These are phyloP conservation scores for Actinia tenebrosa DNA, from an alignment of 64 coral and sea anemone genomes.

Conservation along the genomic window DNA sequence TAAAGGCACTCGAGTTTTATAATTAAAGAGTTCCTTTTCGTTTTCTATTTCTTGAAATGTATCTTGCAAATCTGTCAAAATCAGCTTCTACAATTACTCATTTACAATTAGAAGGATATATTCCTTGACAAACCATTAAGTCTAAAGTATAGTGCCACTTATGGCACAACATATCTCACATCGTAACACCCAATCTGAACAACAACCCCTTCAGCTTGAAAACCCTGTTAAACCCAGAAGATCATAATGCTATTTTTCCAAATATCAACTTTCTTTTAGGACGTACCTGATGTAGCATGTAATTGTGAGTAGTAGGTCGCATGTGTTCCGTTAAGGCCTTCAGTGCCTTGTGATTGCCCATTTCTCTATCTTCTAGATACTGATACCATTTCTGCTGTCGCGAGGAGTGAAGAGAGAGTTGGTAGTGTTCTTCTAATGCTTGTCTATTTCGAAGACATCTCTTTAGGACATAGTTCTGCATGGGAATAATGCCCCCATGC, in stretches of 20 bases:
- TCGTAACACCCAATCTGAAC: neutral
- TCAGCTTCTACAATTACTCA: neutral
- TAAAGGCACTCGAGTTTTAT: neutral
- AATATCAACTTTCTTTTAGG: neutral
- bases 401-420: constrained; percentile 92
- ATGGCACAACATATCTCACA: neutral
- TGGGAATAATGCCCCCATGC: constrained; percentile 88
- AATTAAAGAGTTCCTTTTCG: neutral
- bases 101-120: neutral
- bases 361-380: constrained; percentile 95
- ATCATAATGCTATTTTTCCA: neutral
- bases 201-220: neutral
- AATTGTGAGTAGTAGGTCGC: constrained; percentile 96
- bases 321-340: constrained; percentile 99
- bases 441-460: constrained; percentile 95
- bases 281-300: constrained; percentile 95
- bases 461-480: constrained; percentile 99
- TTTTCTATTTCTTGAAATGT: neutral
- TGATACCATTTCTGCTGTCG: constrained; percentile 99
- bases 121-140: neutral
- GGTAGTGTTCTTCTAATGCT: constrained; percentile 97
- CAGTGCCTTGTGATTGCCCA: constrained; percentile 87
- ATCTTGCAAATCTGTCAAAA: neutral
- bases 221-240: neutral
- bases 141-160: neutral